A percentile compares a stretch with the other conserved stretches of the same genome.
phyloP scores from a whole-genome alignment of 2,113 vertebrate species.

The Canis aureus region DNA sequence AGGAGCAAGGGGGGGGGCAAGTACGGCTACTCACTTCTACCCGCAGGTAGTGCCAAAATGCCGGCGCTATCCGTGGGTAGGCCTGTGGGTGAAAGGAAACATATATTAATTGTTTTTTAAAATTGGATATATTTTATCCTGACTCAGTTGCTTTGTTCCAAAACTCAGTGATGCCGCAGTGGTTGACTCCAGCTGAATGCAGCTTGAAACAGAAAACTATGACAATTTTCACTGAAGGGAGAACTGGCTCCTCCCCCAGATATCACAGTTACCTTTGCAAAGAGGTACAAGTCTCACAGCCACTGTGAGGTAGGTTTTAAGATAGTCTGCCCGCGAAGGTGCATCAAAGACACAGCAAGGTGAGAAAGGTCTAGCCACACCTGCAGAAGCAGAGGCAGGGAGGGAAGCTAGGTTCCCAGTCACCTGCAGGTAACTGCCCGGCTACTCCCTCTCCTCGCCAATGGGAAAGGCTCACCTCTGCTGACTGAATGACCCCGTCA shows the following conservation, averaged over 20 bases:
- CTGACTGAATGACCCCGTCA: neutral
- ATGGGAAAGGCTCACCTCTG: neutral
- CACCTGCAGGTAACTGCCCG: neutral
- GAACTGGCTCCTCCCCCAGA: neutral
- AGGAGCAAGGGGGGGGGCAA: conserved; percentile 82
- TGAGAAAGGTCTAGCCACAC: neutral
- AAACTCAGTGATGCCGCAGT: conserved; percentile 31
- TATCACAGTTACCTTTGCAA: neutral
- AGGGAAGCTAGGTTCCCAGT: neutral
- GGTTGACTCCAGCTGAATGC: neutral
- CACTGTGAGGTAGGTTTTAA: neutral
- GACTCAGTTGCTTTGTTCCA: conserved; percentile 59
- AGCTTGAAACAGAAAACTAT: neutral
- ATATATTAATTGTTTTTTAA: conserved; percentile 85
- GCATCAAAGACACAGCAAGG: neutral
- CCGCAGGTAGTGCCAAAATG: conserved; percentile 91
- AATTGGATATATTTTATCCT: conserved; percentile 66
- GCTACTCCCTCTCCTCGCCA: neutral
- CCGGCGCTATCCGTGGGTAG: conserved; percentile 89
- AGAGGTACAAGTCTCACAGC: conserved; percentile 12
- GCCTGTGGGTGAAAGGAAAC: conserved; percentile 88
- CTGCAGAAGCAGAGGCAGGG: neutral
- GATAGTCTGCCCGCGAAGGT: neutral
- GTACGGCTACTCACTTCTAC: conserved; percentile 89
- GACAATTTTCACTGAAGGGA: neutral